Evolutionary conservation across 1,140 invertebrate genomes (phyloP).

Genomic region (Ooceraea biroi): DNA sequence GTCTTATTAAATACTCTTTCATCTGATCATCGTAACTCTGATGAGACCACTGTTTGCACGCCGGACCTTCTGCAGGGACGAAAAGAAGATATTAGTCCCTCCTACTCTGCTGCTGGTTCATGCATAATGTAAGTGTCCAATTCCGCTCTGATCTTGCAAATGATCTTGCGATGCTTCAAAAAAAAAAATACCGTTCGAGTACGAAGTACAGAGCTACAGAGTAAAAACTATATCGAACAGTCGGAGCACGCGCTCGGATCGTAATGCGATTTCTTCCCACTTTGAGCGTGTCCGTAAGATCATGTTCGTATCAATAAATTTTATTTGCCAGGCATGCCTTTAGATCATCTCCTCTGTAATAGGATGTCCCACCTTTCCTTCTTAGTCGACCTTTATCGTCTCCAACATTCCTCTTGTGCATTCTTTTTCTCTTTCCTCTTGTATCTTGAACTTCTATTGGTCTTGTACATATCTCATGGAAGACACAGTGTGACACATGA

Average conservation of each 20-base stretch:
- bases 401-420: background rate
- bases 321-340: slow-evolving; percentile 28
- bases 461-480: no score
- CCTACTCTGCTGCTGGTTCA: no score
- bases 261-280: slow-evolving; percentile 60
- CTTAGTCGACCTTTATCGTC: background rate
- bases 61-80: no score
- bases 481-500: no score
- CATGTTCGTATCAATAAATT: slow-evolving; percentile 43
- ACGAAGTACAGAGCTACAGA: no score
- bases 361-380: background rate
- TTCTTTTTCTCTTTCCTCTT: background rate
- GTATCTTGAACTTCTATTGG: no score
- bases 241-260: background rate
- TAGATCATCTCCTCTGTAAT: slow-evolving; percentile 36
- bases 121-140: no score
- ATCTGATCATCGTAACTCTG: no score
- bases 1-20: no score
- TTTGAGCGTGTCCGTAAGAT: slow-evolving; percentile 28
- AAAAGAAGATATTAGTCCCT: no score
- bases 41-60: no score
- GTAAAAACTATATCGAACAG: slow-evolving; percentile 41
- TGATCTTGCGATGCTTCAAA: background rate
- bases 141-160: background rate
- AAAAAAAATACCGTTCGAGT: background rate